Base-by-base conservation (phyloP, 2,113 vertebrate species). In the Echinops telfairi region DNA sequence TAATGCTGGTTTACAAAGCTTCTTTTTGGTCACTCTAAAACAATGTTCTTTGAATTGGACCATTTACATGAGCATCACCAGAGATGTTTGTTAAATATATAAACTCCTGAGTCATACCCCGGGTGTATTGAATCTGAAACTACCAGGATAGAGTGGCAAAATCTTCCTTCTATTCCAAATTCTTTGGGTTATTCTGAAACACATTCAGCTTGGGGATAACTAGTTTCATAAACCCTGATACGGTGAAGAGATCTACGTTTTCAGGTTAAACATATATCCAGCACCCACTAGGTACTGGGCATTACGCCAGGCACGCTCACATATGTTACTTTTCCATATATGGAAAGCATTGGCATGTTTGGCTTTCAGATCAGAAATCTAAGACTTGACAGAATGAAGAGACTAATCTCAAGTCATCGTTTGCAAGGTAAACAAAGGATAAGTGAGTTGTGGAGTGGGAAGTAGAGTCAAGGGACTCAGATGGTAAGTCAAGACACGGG, bases 81-180 rank as follows among this genome's bases (percentile, higher is more conserved):
- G 77, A 83, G 27, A 92, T 93, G 40, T 16, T 94, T 83, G 17
- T 80, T 90, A 95, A 92, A 88, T 40, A 58, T 23, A 78, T 62
- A 11, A 91, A 95, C 90, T 79, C n/a, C 47, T 83, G 68, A 36
- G 60, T 92, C 60, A 91, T 43, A 84, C 12, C 62, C 33, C 38
- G 88, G 64, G 89, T 79, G 33, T 78, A 71, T 12, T 89, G 62
- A 90, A 75, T 94, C 68, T 91, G 38, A 91, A 96, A 93, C 93
- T 71, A 94, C 23, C 73, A 94, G 58, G 25, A 29, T 36, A 89
- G 60, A 7, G 27, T 29, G 29, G 25, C 20, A 33, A 27, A 31
- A 78, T 78, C 40, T 78, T 16, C 14, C n/a, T 93, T 78, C 95
- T 66, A 29, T 66, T 27, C 57, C 62, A 95, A 92, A 17, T n/a